phyloP scores from a whole-genome alignment of 2,797 vertebrate species.

The Poecilia gillii region DNA sequence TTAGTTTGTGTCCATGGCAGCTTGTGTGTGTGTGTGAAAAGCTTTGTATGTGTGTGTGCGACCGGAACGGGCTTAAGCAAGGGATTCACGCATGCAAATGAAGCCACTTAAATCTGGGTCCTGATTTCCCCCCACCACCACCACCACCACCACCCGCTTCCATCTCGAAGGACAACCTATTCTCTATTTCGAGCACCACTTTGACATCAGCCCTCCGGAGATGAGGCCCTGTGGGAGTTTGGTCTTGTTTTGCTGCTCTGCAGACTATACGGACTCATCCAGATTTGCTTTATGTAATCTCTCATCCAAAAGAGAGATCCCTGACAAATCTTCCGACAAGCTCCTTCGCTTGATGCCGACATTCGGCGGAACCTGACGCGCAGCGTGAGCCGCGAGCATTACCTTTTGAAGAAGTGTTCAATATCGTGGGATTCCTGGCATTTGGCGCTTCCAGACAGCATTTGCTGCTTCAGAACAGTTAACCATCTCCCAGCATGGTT shows the following conservation, averaged over 20 bases:
- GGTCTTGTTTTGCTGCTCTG: slow-evolving; percentile 61
- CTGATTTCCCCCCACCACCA: slow-evolving; percentile 19
- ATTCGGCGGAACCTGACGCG: slow-evolving; percentile 52
- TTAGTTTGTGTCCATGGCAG: slow-evolving; percentile 32
- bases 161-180: slow-evolving; percentile 71
- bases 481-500: slow-evolving; percentile 79
- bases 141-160: not conserved
- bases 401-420: slow-evolving; percentile 76
- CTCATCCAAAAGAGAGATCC: slow-evolving; percentile 61
- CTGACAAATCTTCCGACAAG: slow-evolving; percentile 75
- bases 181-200: slow-evolving; percentile 75
- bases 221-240: slow-evolving; percentile 46
- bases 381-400: slow-evolving; percentile 67
- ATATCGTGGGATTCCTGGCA: slow-evolving; percentile 74
- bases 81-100: slow-evolving; percentile 76
- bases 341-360: slow-evolving; percentile 59
- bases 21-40: slow-evolving; percentile 5
- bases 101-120: slow-evolving; percentile 73
- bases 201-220: slow-evolving; percentile 67
- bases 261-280: slow-evolving; percentile 64
- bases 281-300: slow-evolving; percentile 74
- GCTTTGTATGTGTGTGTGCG: not conserved
- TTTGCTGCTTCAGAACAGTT: slow-evolving; percentile 70
- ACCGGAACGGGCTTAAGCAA: slow-evolving; percentile 67
- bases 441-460: slow-evolving; percentile 67